Evolutionary conservation across 2,888 invertebrate genomes (phyloP), one percentile per base, ranked within the genome.

Genomic region (Conus canariensis): DNA sequence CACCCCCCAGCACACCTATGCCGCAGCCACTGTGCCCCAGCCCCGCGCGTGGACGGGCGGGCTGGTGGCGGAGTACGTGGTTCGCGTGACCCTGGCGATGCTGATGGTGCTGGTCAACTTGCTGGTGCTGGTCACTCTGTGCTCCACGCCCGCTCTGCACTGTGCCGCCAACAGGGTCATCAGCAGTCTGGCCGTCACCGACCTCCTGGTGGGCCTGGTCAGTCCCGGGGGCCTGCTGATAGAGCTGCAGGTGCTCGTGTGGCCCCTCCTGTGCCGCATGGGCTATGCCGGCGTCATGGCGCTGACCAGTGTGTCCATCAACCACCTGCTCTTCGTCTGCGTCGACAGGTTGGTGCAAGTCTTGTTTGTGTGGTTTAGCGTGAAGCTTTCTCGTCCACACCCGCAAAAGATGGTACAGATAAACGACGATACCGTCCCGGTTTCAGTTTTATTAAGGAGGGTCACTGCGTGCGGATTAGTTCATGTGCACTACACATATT

Each of bases 291-390:
- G 64, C 70, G 58, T 89, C 67, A 64, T 89, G 45, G 85, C 85
- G 56, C 89, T 89, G 16, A 83, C 85, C 85, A 70, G 83, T 58
- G 89, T 89, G 56, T 89, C 89, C 89, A 89, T 89, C 85, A 89
- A 89, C 85, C 83, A 89, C 85, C 85, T 89, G 45, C 85, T 89
- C 58, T 89, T 89, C 74, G 85, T 89, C 89, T 83, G 89, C 74
- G 64, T 89, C 25, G 89, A 89, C 89, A 67, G 80, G 89, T 89
- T 56, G 45, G 89, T n/a, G 16, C 64, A 59, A n/a, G 1, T 77
- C 30, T 25, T 80, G 7, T 30, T 8, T 45, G 80, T 60, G 60
- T 86, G 64, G 19, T 56, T 85, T 10, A 19, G 85, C 12, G 59
- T 85, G 45, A 45, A 45, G 45, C 45, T 45, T 45, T 45, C 3